Conservation (phyloP, 92 coral and sea anemone genomes). For the Virgularia gustaviana region DNA sequence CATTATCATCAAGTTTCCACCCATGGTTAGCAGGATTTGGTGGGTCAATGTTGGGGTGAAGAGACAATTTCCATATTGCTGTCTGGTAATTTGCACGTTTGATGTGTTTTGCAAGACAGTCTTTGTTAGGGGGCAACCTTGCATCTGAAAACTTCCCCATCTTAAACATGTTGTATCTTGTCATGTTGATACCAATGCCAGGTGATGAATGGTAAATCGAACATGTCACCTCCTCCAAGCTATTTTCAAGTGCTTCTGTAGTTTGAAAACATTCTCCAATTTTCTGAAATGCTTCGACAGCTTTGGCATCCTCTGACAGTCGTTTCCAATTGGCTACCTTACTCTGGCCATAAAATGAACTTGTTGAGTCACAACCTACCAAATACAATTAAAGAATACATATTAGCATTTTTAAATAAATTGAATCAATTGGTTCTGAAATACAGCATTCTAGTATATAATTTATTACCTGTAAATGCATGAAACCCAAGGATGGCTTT, state of each 20-base stretch:
- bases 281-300: neutral
- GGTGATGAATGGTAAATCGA: neutral
- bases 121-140: neutral
- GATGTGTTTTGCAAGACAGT: neutral
- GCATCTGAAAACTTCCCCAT: slow-evolving; percentile 1
- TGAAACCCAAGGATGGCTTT: too few species aligned
- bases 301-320: neutral
- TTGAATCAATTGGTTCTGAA: too few species aligned
- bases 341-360: slow-evolving; percentile 13
- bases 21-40: too few species aligned
- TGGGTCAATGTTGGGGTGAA: neutral
- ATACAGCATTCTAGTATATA: too few species aligned
- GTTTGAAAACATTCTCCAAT: neutral
- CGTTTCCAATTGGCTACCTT: neutral
- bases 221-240: neutral
- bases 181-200: neutral
- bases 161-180: neutral
- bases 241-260: neutral
- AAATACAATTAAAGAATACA: too few species aligned
- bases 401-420: too few species aligned
- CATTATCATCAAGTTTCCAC: too few species aligned
- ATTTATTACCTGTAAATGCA: too few species aligned
- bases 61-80: neutral
- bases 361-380: slow-evolving; percentile 11
- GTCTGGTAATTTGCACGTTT: neutral